Conservation (phyloP, 2,888 invertebrate species). For the Zaprionus lineosus region DNA sequence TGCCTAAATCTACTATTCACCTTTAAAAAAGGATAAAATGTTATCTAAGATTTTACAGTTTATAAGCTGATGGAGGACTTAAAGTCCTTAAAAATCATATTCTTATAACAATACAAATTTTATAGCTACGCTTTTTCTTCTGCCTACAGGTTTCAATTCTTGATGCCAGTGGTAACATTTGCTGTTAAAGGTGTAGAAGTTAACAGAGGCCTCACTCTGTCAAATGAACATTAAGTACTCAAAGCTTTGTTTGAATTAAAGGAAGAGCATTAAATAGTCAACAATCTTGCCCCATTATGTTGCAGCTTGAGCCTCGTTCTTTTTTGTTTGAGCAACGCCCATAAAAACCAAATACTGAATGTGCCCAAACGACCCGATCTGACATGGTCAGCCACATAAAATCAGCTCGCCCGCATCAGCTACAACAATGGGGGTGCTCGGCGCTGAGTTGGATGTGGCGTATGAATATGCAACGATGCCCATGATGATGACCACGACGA, state of each 20-base stretch:
- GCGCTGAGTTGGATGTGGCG: conserved; percentile 11
- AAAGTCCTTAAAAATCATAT: too few relatives aligned
- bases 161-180: too few relatives aligned
- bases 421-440: conserved; percentile 50
- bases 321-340: conserved; percentile 29
- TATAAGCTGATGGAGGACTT: too few relatives aligned
- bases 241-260: neutral
- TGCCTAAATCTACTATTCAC: too few relatives aligned
- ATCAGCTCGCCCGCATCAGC: conserved; percentile 67
- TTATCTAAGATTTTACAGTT: too few relatives aligned
- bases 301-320: conserved; percentile 18
- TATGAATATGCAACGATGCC: conserved; percentile 69
- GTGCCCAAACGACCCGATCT: conserved; percentile 58
- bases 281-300: neutral
- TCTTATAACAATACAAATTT: too few relatives aligned
- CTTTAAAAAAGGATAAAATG: too few relatives aligned
- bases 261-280: conserved; percentile 38
- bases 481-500: conserved; percentile 60
- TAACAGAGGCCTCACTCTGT: too few relatives aligned
- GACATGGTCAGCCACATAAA: conserved; percentile 67
- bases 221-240: too few relatives aligned
- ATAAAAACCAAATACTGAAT: conserved; percentile 63
- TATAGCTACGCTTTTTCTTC: too few relatives aligned
- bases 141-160: too few relatives aligned
- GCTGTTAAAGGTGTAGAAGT: too few relatives aligned